Evolutionary conservation across 2,888 invertebrate species (phyloP).

Genomic region (Barypeithes pellucidus): DNA sequence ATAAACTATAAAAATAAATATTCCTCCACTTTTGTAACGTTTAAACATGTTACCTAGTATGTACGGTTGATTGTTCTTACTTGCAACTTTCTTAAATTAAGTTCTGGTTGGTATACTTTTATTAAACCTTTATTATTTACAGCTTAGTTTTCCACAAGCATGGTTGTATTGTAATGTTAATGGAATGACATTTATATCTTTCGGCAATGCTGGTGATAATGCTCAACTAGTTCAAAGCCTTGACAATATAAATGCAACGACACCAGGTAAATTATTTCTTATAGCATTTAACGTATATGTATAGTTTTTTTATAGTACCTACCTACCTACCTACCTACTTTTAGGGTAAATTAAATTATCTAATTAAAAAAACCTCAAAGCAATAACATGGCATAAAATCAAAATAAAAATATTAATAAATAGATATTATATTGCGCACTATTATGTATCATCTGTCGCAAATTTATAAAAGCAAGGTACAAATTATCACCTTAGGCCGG

Average conservation of each 20-base stretch:
- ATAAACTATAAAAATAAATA: no score
- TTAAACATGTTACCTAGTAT: not conserved
- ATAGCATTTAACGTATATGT: no score
- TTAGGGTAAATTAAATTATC: no score
- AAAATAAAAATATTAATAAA: no score
- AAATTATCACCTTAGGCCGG: no score
- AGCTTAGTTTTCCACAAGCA: not conserved
- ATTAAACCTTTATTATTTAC: not conserved
- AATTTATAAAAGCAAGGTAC: no score
- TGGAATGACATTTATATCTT: constrained; percentile 4
- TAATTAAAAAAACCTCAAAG: no score
- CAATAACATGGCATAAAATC: no score
- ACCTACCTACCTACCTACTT: no score
- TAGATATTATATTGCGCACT: no score
- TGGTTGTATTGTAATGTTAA: not conserved
- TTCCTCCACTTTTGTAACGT: not conserved
- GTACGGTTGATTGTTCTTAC: not conserved
- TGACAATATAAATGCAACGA: not conserved
- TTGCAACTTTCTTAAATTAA: not conserved
- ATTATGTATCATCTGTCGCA: no score
- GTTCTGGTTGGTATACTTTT: not conserved
- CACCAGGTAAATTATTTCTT: not conserved
- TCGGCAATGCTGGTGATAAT: not conserved
- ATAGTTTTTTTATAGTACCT: no score
- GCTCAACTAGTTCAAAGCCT: not conserved